Conservation (phyloP, 2,797 vertebrate species). For the Prionace glauca region DNA sequence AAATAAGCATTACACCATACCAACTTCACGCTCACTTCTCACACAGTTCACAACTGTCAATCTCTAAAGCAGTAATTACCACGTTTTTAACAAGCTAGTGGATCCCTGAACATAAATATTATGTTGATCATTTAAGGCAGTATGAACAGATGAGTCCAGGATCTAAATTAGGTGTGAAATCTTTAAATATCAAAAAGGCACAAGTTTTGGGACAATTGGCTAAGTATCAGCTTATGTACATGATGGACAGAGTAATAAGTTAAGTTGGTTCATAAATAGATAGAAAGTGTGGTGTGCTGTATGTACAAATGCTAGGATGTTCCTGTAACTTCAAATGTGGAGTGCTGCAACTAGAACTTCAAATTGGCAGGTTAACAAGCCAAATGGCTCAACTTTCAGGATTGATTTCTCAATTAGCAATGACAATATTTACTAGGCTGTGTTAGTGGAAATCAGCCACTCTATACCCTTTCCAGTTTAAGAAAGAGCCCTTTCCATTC, state of each 20-base stretch:
- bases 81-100: background rate
- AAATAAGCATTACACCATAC: background rate
- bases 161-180: background rate
- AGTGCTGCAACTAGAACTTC: background rate
- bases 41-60: background rate
- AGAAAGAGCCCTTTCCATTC: background rate
- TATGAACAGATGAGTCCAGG: background rate
- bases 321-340: background rate
- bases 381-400: background rate
- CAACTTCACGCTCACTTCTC: background rate
- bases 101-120: background rate
- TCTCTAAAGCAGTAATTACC: conserved; percentile 2
- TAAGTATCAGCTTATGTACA: background rate
- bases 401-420: background rate
- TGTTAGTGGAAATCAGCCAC: background rate
- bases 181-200: background rate
- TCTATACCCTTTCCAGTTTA: background rate
- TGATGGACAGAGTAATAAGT: background rate
- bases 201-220: background rate
- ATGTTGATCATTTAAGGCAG: conserved; percentile 27
- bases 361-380: background rate
- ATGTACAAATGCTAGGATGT: background rate
- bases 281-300: background rate
- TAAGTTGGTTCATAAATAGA: background rate
- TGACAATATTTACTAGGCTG: background rate